Evolutionary conservation across 2,797 vertebrate genomes (phyloP).

Genomic region (Cuniculus paca): DNA sequence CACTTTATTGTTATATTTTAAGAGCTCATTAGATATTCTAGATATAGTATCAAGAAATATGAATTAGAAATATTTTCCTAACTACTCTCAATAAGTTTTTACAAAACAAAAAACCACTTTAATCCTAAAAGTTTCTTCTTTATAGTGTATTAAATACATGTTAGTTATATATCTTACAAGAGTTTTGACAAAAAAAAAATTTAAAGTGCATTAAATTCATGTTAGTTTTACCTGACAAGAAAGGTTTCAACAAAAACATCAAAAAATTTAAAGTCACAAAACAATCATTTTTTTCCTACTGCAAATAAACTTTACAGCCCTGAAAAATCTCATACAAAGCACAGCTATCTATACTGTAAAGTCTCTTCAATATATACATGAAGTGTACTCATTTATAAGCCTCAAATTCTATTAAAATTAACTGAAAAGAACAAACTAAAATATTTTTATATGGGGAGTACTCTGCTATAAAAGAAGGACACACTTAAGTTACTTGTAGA

Average conservation of each 20-base stretch:
- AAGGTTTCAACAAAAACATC: too few species aligned
- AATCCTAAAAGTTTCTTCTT: slow-evolving; percentile 40
- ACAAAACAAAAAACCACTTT: slow-evolving; percentile 20
- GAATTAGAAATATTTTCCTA: slow-evolving; percentile 36
- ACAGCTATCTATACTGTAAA: not conserved
- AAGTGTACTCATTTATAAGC: slow-evolving; percentile 30
- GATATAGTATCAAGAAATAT: not conserved
- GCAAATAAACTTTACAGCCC: slow-evolving; percentile 1
- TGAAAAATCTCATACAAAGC: not conserved
- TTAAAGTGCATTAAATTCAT: too few species aligned
- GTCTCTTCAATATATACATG: not conserved
- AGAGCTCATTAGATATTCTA: not conserved
- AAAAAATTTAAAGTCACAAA: slow-evolving; percentile 16
- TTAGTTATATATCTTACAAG: not conserved
- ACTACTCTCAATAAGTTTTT: too few species aligned
- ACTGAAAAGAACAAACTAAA: slow-evolving; percentile 1
- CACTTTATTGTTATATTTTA: not conserved
- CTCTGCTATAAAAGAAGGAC: too few species aligned
- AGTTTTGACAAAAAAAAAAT: slow-evolving; percentile 3
- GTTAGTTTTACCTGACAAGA: too few species aligned
- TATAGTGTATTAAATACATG: not conserved
- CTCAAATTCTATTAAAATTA: slow-evolving; percentile 38
- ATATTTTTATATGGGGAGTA: slow-evolving; percentile 6
- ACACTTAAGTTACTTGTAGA: too few species aligned
- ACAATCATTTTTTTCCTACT: not conserved